These are phyloP conservation scores for Ophioninae sp. DNA, from an alignment of 2,888 invertebrate genomes.

Conservation along the genomic window DNA sequence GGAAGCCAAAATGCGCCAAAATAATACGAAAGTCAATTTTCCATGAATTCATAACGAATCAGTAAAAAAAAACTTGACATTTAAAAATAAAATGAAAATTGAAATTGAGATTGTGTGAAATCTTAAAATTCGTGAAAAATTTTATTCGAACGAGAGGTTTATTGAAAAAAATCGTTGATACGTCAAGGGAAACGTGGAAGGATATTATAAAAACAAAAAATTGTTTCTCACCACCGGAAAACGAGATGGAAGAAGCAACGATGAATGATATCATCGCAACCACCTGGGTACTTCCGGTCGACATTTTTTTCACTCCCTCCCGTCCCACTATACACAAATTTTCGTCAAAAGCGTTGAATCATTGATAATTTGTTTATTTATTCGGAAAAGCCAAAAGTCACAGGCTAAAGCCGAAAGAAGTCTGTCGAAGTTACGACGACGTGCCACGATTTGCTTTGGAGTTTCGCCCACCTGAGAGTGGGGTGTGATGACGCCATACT, in stretches of 20 bases:
- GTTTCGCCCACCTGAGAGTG: conserved; percentile 30
- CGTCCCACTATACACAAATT: conserved; percentile 26
- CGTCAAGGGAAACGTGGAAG: not conserved
- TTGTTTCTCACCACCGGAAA: conserved; percentile 60
- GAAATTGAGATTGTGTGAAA: too few species aligned
- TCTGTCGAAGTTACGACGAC: not conserved
- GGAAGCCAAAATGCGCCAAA: too few species aligned
- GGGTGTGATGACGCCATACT: conserved; percentile 54
- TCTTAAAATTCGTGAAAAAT: too few species aligned
- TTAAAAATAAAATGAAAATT: too few species aligned
- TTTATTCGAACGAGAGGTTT: not conserved
- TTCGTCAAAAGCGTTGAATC: conserved; percentile 39
- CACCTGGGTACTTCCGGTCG: conserved; percentile 45
- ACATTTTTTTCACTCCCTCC: conserved; percentile 42
- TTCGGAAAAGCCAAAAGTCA: not conserved
- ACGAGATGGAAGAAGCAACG: conserved; percentile 40
- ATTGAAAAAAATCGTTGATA: not conserved
- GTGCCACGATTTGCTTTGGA: conserved; percentile 24
- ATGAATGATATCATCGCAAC: conserved; percentile 49
- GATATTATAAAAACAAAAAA: conserved; percentile 19
- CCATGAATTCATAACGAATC: too few species aligned
- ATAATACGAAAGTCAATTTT: too few species aligned
- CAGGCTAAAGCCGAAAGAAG: not conserved
- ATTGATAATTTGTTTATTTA: not conserved
- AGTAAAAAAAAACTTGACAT: too few species aligned